Conservation (phyloP, 1,140 invertebrate genomes). For the Gonatopus flavifemur region DNA sequence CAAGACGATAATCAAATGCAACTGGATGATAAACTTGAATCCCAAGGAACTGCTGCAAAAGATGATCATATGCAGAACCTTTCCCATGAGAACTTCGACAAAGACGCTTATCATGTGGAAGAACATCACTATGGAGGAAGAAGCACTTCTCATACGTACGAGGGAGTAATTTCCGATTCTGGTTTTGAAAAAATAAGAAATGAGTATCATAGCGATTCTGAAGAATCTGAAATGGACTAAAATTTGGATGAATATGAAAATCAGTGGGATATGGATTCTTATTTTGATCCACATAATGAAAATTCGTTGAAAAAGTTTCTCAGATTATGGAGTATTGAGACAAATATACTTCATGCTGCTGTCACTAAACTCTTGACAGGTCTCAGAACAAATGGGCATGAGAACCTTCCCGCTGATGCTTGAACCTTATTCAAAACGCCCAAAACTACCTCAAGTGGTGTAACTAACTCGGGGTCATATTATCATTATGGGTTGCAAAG, state of each 20-base stretch:
- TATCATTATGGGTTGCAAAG: neutral
- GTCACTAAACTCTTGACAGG: neutral
- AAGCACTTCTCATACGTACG: too few relatives aligned
- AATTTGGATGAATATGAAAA: neutral
- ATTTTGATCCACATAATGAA: neutral
- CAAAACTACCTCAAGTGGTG: neutral
- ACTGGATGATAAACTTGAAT: too few relatives aligned
- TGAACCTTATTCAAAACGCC: neutral
- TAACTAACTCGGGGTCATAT: neutral
- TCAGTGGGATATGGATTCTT: neutral
- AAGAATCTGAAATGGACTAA: neutral
- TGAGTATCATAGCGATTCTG: too few relatives aligned
- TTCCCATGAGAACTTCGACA: too few relatives aligned
- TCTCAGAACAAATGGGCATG: neutral
- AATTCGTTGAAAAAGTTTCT: neutral
- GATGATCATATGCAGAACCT: too few relatives aligned
- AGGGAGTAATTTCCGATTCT: too few relatives aligned
- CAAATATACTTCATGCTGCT: neutral
- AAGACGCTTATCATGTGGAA: too few relatives aligned
- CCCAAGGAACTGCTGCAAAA: too few relatives aligned
- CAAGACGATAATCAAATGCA: too few relatives aligned
- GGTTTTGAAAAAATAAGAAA: too few relatives aligned
- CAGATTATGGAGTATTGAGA: neutral
- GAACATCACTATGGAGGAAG: too few relatives aligned
- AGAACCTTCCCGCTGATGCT: neutral